These are phyloP conservation scores for Thinocorus orbignyianus DNA, from an alignment of 2,113 vertebrate genomes.

Conservation along the genomic window DNA sequence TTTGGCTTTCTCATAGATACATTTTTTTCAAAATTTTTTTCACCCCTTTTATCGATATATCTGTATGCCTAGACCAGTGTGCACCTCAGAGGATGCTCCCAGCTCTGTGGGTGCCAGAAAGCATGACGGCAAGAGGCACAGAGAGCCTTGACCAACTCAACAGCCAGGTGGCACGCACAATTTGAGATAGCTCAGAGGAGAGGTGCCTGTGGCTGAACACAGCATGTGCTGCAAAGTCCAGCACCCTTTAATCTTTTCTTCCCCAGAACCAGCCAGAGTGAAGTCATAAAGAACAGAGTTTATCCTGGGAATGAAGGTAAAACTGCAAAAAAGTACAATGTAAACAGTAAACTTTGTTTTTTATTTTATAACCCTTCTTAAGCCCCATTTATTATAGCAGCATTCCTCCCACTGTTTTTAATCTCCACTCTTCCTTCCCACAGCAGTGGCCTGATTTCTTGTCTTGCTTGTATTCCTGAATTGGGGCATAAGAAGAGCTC, in stretches of 20 bases:
- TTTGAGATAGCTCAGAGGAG: background rate
- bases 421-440: background rate
- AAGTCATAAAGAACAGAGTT: background rate
- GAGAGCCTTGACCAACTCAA: background rate
- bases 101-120: background rate
- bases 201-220: background rate
- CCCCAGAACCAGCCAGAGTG: background rate
- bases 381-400: background rate
- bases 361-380: background rate
- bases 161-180: background rate
- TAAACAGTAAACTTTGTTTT: background rate
- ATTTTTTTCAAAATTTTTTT: background rate
- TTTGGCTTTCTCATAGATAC: background rate
- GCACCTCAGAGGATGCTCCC: background rate
- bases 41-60: background rate
- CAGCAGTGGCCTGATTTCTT: background rate
- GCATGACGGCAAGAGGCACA: fast-evolving
- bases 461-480: background rate
- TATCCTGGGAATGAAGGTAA: background rate
- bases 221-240: background rate
- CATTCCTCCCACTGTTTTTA: background rate
- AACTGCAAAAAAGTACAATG: background rate
- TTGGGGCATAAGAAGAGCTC: background rate
- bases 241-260: background rate
- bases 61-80: background rate